phyloP scores from a whole-genome alignment of 1,140 invertebrate species.

The Drosophila mojavensis region DNA sequence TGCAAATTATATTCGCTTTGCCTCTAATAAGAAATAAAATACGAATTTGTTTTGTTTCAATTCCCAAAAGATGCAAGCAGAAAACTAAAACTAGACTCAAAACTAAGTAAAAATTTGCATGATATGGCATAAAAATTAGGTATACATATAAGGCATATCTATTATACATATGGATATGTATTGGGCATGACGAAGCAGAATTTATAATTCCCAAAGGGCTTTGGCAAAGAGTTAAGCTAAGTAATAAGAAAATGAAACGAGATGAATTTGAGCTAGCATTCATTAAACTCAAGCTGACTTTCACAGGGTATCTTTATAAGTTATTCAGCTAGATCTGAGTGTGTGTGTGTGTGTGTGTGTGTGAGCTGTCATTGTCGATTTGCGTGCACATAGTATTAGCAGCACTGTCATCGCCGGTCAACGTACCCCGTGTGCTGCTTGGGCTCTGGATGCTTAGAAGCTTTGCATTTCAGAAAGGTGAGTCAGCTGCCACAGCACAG shows the following conservation, averaged over 20 bases:
- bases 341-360: background rate
- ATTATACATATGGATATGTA: background rate
- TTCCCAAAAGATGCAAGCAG: constrained; percentile 1
- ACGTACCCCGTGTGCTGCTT: constrained; percentile 5
- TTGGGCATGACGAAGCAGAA: background rate
- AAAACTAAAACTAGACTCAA: background rate
- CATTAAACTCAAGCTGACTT: background rate
- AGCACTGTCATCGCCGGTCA: constrained; percentile 41
- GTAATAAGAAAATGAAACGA: background rate
- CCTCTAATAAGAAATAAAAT: background rate
- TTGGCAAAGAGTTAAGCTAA: background rate
- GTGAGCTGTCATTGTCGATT: constrained; percentile 19
- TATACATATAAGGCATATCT: too few relatives aligned
- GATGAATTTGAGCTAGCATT: background rate
- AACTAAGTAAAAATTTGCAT: too few relatives aligned
- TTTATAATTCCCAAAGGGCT: background rate
- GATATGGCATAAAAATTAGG: too few relatives aligned
- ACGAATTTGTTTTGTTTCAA: constrained; percentile 1
- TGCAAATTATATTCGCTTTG: background rate
- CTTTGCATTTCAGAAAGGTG: constrained; percentile 27
- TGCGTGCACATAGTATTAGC: constrained; percentile 49
- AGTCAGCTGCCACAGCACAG: constrained; percentile 12
- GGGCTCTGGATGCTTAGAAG: background rate
- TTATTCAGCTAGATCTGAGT: background rate
- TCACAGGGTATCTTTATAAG: background rate